Evolutionary conservation across 2,113 vertebrate species (phyloP).

Genomic region (Physeter macrocephalus): DNA sequence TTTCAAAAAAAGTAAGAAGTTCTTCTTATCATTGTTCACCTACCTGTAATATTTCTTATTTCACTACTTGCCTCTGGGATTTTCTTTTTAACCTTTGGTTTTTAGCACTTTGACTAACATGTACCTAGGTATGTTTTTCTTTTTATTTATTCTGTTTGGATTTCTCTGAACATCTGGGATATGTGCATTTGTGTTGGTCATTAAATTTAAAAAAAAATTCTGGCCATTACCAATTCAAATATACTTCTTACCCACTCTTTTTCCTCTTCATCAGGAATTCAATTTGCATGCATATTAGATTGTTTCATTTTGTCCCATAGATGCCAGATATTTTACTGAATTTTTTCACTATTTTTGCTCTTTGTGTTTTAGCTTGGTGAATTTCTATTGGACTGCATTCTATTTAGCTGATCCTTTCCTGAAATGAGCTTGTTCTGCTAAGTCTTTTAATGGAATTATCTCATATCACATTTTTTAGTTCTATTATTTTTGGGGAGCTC

Average conservation of each 20-base stretch:
- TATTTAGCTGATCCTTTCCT: neutral
- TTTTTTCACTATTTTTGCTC: neutral
- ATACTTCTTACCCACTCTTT: neutral
- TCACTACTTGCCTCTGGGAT: neutral
- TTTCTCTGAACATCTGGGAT: neutral
- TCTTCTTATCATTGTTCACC: neutral
- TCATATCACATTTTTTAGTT: neutral
- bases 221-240: neutral
- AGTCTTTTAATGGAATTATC: neutral
- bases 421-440: neutral
- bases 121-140: neutral
- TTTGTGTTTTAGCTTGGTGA: neutral
- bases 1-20: neutral
- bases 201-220: neutral
- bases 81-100: neutral
- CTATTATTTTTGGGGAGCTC: neutral
- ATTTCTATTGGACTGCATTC: neutral
- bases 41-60: neutral
- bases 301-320: neutral
- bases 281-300: neutral
- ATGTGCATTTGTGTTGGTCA: neutral
- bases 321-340: neutral
- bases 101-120: neutral
- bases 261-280: neutral
- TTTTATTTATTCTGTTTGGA: neutral